Conservation (phyloP, 2,113 vertebrate species). For the Dascyllus trimaculatus region DNA sequence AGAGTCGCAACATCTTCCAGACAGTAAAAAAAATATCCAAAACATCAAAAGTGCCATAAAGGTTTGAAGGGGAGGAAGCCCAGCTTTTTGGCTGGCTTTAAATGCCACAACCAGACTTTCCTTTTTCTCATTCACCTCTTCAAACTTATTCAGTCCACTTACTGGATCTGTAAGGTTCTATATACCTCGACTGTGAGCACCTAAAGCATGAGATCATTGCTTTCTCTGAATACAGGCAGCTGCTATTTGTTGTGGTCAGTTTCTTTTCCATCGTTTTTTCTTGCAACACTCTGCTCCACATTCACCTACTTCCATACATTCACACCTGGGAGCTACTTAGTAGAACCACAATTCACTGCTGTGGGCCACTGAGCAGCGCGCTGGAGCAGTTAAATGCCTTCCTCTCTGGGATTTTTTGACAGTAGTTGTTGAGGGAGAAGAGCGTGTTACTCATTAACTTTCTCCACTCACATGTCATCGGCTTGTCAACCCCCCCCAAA, state of each 20-base stretch:
- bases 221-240: slow-evolving; percentile 69
- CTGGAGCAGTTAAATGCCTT: slow-evolving; percentile 24
- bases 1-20: slow-evolving; percentile 31
- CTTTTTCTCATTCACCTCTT: not conserved
- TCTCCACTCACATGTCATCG: slow-evolving; percentile 55
- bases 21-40: slow-evolving; percentile 47
- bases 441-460: slow-evolving; percentile 51
- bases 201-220: slow-evolving; percentile 76
- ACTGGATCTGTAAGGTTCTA: slow-evolving; percentile 36
- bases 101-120: slow-evolving; percentile 20
- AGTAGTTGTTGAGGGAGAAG: slow-evolving; percentile 40
- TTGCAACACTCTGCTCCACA: slow-evolving; percentile 8
- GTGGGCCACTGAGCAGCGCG: slow-evolving; percentile 5
- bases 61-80: slow-evolving; percentile 7
- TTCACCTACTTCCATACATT: slow-evolving; percentile 18
- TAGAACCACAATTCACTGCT: slow-evolving; percentile 11
- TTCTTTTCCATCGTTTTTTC: slow-evolving; percentile 31
- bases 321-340: slow-evolving; percentile 59
- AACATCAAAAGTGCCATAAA: slow-evolving; percentile 45
- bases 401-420: slow-evolving; percentile 41
- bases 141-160: slow-evolving; percentile 22
- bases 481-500: slow-evolving; percentile 21
- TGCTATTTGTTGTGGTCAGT: slow-evolving; percentile 67
- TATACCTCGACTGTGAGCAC: slow-evolving; percentile 59
- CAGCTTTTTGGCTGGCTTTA: slow-evolving; percentile 24